phyloP scores from a whole-genome alignment of 2,797 vertebrate species.

The Calcarius lapponicus region DNA sequence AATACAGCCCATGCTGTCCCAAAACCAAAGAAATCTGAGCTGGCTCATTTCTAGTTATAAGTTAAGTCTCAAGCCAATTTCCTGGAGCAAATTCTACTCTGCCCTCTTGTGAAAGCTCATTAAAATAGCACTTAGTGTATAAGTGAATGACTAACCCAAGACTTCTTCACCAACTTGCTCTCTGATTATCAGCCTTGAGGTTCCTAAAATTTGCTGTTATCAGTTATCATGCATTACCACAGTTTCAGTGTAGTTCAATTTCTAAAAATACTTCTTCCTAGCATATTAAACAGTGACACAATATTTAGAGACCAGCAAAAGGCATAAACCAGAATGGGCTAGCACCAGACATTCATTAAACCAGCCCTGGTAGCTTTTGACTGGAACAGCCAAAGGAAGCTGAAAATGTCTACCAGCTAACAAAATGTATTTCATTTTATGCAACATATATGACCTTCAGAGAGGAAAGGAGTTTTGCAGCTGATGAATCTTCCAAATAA shows the following conservation, averaged over 20 bases:
- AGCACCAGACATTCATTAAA: neutral
- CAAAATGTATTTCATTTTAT: neutral
- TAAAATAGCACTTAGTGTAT: neutral
- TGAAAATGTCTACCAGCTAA: neutral
- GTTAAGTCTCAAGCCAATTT: neutral
- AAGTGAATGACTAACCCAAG: neutral
- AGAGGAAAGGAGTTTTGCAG: neutral
- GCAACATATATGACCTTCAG: neutral
- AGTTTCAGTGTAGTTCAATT: neutral
- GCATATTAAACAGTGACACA: neutral
- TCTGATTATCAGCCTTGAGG: neutral
- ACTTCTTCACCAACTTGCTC: neutral
- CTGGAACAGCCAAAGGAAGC: neutral
- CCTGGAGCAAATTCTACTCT: conserved; percentile 1
- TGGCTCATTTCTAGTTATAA: neutral
- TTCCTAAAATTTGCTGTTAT: neutral
- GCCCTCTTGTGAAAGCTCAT: conserved; percentile 43
- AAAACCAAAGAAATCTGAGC: neutral
- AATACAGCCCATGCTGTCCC: neutral
- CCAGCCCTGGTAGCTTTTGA: neutral
- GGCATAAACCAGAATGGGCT: neutral
- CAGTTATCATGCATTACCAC: neutral
- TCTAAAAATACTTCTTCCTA: neutral
- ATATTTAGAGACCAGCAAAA: neutral
- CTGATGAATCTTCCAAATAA: neutral